phyloP scores from a whole-genome alignment of 2,797 vertebrate species.

The Oreonectes daqikongensis region DNA sequence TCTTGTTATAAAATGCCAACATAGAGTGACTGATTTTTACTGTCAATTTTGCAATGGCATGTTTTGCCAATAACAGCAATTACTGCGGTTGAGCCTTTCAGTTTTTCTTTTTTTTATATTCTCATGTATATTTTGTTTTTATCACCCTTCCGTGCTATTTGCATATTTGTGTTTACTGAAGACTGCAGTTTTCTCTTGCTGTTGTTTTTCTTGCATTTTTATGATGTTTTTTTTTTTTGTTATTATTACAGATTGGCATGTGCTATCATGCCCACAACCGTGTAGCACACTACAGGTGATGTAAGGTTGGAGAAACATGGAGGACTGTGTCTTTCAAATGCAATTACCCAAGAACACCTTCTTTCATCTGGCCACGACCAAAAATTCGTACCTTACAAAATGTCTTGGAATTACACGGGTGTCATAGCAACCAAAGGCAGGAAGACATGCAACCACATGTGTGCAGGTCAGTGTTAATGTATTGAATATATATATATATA shows the following conservation, averaged over 20 bases:
- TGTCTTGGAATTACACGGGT: constrained; percentile 31
- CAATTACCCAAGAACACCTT: constrained; percentile 44
- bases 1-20: constrained; percentile 40
- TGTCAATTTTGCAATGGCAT: constrained; percentile 17
- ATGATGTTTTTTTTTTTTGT: not conserved
- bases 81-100: constrained; percentile 3
- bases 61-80: constrained; percentile 20
- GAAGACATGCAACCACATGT: constrained; percentile 30
- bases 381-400: constrained; percentile 24
- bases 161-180: not conserved
- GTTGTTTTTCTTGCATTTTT: not conserved
- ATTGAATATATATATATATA: not conserved
- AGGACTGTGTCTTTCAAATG: constrained; percentile 41
- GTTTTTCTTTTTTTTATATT: not conserved
- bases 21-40: constrained; percentile 32
- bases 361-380: constrained; percentile 38
- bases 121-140: not conserved
- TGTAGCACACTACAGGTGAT: constrained; percentile 10
- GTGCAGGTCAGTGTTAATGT: constrained; percentile 24
- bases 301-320: constrained; percentile 53
- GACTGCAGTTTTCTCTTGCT: not conserved
- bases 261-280: constrained; percentile 37
- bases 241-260: constrained; percentile 19
- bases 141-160: not conserved
- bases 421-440: constrained; percentile 39